Conservation (phyloP, 2,797 vertebrate species). For the Falco naumanni region DNA sequence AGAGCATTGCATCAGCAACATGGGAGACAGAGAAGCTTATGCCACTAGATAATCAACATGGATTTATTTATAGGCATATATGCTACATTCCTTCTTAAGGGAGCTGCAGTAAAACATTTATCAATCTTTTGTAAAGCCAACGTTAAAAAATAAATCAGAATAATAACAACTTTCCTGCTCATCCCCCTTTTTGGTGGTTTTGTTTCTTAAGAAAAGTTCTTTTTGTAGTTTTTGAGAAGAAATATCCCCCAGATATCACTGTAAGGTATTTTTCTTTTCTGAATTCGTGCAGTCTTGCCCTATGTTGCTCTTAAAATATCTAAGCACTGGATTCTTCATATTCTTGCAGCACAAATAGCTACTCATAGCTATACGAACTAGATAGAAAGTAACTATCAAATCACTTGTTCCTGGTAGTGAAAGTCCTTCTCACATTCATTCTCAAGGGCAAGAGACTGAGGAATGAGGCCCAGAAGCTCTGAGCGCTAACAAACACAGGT, state of each 20-base stretch:
- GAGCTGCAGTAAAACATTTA: background rate
- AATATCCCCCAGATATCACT: background rate
- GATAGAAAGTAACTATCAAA: background rate
- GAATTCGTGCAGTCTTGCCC: background rate
- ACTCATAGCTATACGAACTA: background rate
- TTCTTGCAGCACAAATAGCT: background rate
- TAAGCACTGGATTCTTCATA: background rate
- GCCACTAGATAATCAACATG: background rate
- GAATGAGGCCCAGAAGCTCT: background rate
- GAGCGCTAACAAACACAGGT: background rate
- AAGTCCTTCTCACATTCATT: background rate
- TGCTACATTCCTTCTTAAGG: background rate
- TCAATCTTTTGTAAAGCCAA: slow-evolving; percentile 16
- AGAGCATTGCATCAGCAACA: background rate
- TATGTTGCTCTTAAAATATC: background rate
- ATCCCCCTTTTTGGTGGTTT: background rate
- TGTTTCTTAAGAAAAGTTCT: background rate
- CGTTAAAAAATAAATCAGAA: background rate
- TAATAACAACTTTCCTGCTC: background rate
- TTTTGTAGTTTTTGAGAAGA: background rate
- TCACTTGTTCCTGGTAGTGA: background rate
- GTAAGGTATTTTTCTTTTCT: background rate
- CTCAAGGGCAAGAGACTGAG: background rate
- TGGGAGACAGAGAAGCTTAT: background rate
- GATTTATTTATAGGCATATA: background rate